Percentiles rank a stretch among this genome's conserved stretches.
These are phyloP conservation scores for Philopotamus ludificatus DNA, from an alignment of 1,140 invertebrate species.

Conservation along the genomic window DNA sequence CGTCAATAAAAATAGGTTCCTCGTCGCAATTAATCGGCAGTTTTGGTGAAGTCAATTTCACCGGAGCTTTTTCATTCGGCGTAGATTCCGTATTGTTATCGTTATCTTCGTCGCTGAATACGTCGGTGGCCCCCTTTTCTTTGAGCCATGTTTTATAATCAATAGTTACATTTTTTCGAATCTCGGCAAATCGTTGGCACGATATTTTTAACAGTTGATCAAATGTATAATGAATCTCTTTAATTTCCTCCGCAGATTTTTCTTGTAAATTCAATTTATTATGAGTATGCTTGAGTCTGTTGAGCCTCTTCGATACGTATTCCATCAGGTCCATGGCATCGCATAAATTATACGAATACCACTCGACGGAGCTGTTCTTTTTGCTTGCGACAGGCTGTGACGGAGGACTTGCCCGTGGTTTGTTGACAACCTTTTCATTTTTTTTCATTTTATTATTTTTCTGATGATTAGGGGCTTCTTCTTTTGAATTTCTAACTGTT, in stretches of 20 bases:
- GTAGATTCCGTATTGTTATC: conserved; percentile 6
- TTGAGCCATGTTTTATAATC: conserved; percentile 50
- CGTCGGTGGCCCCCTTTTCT: conserved; percentile 43
- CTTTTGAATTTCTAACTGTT: background rate
- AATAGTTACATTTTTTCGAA: conserved; percentile 50
- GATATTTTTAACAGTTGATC: conserved; percentile 49
- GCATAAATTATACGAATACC: conserved; percentile 53
- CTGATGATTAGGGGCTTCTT: conserved; percentile 35
- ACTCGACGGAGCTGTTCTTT: conserved; percentile 46
- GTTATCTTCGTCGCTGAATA: conserved; percentile 35
- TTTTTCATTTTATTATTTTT: no score
- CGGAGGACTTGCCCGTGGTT: conserved; percentile 30
- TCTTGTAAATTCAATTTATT: conserved; percentile 47
- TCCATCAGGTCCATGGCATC: conserved; percentile 53
- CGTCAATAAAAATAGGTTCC: conserved; percentile 55
- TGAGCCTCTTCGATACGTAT: conserved; percentile 48
- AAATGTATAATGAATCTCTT: conserved; percentile 47
- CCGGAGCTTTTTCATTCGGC: conserved; percentile 7
- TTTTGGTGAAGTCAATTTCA: conserved; percentile 29
- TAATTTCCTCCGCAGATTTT: conserved; percentile 49
- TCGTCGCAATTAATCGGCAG: no score
- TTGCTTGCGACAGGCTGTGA: conserved; percentile 43
- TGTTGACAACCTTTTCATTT: conserved; percentile 12
- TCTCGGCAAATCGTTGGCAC: conserved; percentile 48
- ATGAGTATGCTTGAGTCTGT: conserved; percentile 49